A percentile compares a stretch with the other conserved stretches of the same genome.
phyloP scores from a whole-genome alignment of 2,797 vertebrate species.

The Amphiprion clarkii region DNA sequence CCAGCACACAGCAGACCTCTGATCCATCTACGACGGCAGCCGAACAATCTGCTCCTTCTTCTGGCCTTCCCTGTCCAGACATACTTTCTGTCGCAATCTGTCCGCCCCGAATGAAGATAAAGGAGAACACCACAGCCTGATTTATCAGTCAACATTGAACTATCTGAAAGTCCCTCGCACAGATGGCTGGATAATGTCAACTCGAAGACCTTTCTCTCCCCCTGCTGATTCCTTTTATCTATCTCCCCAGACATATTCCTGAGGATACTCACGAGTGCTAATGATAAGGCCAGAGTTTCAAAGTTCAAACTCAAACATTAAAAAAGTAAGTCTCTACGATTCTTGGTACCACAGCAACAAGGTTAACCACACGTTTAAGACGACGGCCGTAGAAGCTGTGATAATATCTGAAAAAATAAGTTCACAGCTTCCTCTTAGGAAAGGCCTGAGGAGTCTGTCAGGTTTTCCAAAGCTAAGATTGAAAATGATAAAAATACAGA shows the following conservation, averaged over 20 bases:
- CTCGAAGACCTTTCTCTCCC: slow-evolving; percentile 61
- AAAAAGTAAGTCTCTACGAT: slow-evolving; percentile 26
- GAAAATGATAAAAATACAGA: slow-evolving; percentile 44
- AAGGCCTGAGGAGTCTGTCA: slow-evolving; percentile 28
- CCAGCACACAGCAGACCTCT: slow-evolving; percentile 72
- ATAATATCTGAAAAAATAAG: slow-evolving; percentile 24
- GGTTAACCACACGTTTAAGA: not conserved
- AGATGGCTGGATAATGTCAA: slow-evolving; percentile 87
- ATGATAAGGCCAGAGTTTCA: slow-evolving; percentile 62
- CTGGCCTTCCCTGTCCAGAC: slow-evolving; percentile 72
- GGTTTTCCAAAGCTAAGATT: slow-evolving; percentile 45
- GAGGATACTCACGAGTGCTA: slow-evolving; percentile 58
- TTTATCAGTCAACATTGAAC: slow-evolving; percentile 86
- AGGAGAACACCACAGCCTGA: slow-evolving; percentile 81
- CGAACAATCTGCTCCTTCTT: slow-evolving; percentile 86
- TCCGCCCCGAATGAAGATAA: slow-evolving; percentile 86
- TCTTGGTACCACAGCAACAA: slow-evolving; percentile 22
- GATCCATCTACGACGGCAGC: slow-evolving; percentile 73
- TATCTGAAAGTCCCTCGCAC: slow-evolving; percentile 75
- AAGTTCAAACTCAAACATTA: slow-evolving; percentile 38
- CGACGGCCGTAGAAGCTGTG: slow-evolving; percentile 1
- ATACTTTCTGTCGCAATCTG: slow-evolving; percentile 81
- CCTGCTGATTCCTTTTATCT: slow-evolving; percentile 68
- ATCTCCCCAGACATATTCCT: slow-evolving; percentile 65
- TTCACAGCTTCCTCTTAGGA: slow-evolving; percentile 20